phyloP scores from a whole-genome alignment of 2,888 invertebrate genomes.

The Meandrusa payeni region DNA sequence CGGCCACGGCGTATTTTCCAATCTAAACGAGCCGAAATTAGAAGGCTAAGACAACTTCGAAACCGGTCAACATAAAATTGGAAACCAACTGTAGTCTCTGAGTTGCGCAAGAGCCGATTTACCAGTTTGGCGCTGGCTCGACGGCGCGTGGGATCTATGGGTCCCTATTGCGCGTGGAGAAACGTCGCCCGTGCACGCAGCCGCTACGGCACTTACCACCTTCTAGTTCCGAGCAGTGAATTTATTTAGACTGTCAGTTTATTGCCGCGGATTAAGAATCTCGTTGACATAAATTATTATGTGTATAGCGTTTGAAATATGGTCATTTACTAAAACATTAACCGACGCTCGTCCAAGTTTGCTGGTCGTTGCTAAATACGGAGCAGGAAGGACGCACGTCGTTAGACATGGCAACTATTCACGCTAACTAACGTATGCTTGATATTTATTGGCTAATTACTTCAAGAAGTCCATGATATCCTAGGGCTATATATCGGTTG shows the following conservation, averaged over 20 bases:
- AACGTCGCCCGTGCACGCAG: constrained; percentile 17
- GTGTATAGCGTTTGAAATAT: constrained; percentile 49
- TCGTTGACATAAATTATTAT: constrained; percentile 67
- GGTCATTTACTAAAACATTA: constrained; percentile 42
- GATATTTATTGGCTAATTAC: too few species aligned
- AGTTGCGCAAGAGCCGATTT: constrained; percentile 73
- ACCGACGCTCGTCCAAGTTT: constrained; percentile 10
- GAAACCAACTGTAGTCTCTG: constrained; percentile 75
- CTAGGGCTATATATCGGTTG: too few species aligned
- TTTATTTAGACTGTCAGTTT: constrained; percentile 64
- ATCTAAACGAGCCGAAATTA: constrained; percentile 79
- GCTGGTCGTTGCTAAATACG: constrained; percentile 13
- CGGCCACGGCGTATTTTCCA: constrained; percentile 65
- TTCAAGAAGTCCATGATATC: too few species aligned
- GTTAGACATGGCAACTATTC: not conserved
- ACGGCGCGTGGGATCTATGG: constrained; percentile 69
- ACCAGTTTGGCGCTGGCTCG: constrained; percentile 64
- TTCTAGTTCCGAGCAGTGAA: constrained; percentile 37
- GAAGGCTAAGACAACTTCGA: constrained; percentile 75
- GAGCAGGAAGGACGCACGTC: constrained; percentile 3
- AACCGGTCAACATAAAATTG: constrained; percentile 81
- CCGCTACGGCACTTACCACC: constrained; percentile 42
- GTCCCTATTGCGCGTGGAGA: constrained; percentile 31
- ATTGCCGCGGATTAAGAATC: constrained; percentile 67
- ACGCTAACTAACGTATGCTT: not conserved